Conservation (phyloP, 2,797 vertebrate genomes). For the Peromyscus nudipes region DNA sequence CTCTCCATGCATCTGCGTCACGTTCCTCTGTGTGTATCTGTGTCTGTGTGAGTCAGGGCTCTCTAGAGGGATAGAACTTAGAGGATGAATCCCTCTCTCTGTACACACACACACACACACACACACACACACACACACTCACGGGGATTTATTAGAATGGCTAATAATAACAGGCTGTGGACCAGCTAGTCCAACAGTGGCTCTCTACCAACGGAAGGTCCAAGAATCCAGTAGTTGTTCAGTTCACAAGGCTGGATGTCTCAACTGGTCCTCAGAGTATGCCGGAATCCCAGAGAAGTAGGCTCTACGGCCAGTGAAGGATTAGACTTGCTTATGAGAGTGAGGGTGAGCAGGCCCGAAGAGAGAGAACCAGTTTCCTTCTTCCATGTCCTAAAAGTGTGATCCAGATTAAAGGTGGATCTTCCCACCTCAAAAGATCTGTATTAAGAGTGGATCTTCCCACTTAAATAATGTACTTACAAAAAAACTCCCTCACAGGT, state of each 20-base stretch:
- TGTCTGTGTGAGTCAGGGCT: not conserved
- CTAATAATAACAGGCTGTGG: not conserved
- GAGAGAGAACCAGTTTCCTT: not conserved
- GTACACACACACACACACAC: not conserved
- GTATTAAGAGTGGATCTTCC: not conserved
- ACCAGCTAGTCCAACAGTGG: not conserved
- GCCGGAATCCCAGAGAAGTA: not conserved
- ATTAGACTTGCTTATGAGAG: not conserved
- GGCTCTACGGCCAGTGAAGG: not conserved
- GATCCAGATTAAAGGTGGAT: not conserved
- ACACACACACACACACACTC: not conserved
- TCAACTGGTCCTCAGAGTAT: not conserved
- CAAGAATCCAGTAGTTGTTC: not conserved
- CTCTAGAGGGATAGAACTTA: not conserved
- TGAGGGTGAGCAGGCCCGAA: not conserved
- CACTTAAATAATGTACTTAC: not conserved
- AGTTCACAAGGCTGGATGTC: not conserved
- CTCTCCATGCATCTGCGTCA: rapidly evolving
- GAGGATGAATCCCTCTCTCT: not conserved
- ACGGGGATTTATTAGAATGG: not conserved
- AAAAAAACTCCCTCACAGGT: not conserved
- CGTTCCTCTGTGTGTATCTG: not conserved
- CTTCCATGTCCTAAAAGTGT: not conserved
- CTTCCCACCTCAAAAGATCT: not conserved
- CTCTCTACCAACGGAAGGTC: not conserved